Evolutionary conservation across 2,888 invertebrate genomes (phyloP).

Genomic region (Plagodis dolabraria): DNA sequence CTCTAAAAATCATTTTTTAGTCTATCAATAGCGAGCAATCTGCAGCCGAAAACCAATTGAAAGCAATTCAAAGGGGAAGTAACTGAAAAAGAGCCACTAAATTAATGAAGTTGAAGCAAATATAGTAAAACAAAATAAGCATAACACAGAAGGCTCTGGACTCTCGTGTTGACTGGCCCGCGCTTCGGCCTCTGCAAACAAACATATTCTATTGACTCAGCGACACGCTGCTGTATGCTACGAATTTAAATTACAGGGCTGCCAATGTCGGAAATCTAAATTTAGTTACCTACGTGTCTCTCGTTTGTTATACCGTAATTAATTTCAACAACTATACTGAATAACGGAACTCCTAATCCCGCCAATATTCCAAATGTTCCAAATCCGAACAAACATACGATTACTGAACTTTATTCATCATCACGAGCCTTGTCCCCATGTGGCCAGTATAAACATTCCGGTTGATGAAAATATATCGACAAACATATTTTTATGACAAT

Average conservation of each 20-base stretch:
- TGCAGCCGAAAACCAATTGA: too few species aligned
- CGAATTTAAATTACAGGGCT: slow-evolving; percentile 74
- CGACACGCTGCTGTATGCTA: slow-evolving; percentile 72
- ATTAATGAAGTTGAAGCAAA: slow-evolving; percentile 24
- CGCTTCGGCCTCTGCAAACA: slow-evolving; percentile 63
- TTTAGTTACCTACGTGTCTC: slow-evolving; percentile 57
- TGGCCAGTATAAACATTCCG: slow-evolving; percentile 27
- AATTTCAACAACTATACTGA: slow-evolving; percentile 30
- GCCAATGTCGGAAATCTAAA: slow-evolving; percentile 60
- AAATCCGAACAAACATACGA: neutral
- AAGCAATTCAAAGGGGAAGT: too few species aligned
- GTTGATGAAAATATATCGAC: slow-evolving; percentile 31
- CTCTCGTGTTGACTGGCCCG: slow-evolving; percentile 62
- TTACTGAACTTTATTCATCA: slow-evolving; percentile 14
- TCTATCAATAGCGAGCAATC: too few species aligned
- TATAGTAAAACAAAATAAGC: slow-evolving; percentile 36
- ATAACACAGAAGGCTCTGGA: slow-evolving; percentile 45
- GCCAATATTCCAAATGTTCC: slow-evolving; percentile 10
- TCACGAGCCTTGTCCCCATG: slow-evolving; percentile 17
- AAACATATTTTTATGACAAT: slow-evolving; percentile 36
- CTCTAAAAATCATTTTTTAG: too few species aligned
- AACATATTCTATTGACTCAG: slow-evolving; percentile 73
- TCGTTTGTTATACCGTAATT: slow-evolving; percentile 56
- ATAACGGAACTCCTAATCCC: slow-evolving; percentile 5
- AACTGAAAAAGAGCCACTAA: neutral